phyloP scores from a whole-genome alignment of 2,797 vertebrate species.

The Malacoraja senta region DNA sequence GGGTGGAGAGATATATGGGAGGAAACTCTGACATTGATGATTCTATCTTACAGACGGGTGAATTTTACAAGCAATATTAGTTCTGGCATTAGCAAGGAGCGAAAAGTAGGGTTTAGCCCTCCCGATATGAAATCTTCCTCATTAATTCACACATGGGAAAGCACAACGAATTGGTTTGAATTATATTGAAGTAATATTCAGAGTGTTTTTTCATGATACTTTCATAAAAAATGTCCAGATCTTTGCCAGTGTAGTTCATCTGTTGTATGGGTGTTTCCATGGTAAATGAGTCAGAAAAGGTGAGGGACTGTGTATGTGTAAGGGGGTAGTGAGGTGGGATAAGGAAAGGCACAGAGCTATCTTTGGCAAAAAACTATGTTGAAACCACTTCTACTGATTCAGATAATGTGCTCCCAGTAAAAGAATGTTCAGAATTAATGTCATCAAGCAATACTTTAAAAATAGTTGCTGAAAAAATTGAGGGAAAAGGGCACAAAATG shows the following conservation, averaged over 20 bases:
- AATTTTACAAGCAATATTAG: slow-evolving; percentile 9
- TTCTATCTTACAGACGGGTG: background rate
- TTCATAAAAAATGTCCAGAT: background rate
- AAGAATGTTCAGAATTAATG: too few relatives aligned
- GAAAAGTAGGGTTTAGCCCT: background rate
- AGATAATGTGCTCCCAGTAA: background rate
- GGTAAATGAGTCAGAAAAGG: background rate
- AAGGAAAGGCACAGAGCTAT: background rate
- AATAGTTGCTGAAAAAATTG: background rate
- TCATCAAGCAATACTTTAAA: background rate
- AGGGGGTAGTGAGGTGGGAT: too few relatives aligned
- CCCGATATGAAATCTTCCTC: background rate
- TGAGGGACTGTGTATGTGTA: background rate
- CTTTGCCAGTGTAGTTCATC: background rate
- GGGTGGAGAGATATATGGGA: background rate
- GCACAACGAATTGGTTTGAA: background rate
- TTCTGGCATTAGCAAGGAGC: background rate
- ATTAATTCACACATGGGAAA: background rate
- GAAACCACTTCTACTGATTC: background rate
- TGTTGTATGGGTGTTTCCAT: background rate
- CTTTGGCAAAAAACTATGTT: background rate
- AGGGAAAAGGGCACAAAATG: background rate
- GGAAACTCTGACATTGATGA: background rate
- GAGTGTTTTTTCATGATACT: background rate
- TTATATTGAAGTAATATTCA: background rate